Percentiles rank a stretch among this genome's conserved stretches.
Evolutionary conservation across 2,888 invertebrate genomes (phyloP).

Genomic region (Amblyteles armatorius): DNA sequence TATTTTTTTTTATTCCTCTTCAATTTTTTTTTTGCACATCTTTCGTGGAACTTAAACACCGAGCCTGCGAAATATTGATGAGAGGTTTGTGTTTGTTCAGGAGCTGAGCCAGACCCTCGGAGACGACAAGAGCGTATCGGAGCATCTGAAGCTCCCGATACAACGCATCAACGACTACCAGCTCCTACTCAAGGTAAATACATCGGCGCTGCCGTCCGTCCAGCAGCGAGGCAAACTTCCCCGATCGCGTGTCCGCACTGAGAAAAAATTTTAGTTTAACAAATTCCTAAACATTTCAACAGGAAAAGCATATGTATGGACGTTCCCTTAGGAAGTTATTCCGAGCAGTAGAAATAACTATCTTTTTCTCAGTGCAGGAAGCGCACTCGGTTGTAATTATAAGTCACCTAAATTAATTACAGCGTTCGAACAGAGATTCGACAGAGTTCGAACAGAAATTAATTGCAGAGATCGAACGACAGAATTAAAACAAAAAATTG

Average conservation of each 20-base stretch:
- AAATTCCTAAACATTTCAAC: too few relatives aligned
- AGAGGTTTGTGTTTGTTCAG: slow-evolving; percentile 85
- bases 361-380: too few relatives aligned
- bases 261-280: too few relatives aligned
- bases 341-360: too few relatives aligned
- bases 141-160: slow-evolving; percentile 96
- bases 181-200: slow-evolving; percentile 94
- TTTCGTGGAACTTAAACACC: not conserved
- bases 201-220: not conserved
- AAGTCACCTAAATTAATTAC: too few relatives aligned
- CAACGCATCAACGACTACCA: slow-evolving; percentile 99
- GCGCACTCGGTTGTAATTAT: too few relatives aligned
- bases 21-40: slow-evolving; percentile 38
- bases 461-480: too few relatives aligned
- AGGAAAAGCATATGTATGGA: too few relatives aligned
- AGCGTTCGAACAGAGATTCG: too few relatives aligned
- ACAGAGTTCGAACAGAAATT: too few relatives aligned
- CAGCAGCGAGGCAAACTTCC: not conserved
- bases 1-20: not conserved
- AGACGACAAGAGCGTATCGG: slow-evolving; percentile 95
- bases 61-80: slow-evolving; percentile 27
- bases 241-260: not conserved
- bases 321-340: too few relatives aligned
- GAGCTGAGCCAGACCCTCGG: slow-evolving; percentile 93
- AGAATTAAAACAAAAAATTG: too few relatives aligned